Evolutionary conservation across 2,113 vertebrate genomes (phyloP), one percentile per base, ranked within the genome.

Genomic region (Rana temporaria): DNA sequence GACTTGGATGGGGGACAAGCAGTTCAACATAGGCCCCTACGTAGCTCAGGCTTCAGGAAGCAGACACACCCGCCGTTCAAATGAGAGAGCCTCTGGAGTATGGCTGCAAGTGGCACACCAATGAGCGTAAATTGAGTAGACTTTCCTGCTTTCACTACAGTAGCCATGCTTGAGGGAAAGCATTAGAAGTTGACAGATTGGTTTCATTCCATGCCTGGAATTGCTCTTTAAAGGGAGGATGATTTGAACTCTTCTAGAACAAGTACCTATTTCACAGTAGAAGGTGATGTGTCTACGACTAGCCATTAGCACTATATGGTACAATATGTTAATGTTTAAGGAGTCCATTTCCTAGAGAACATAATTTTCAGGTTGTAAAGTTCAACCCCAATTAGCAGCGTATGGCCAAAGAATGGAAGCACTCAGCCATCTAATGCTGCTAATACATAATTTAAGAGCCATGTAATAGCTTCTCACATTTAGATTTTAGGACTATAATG

Each of bases 401-500:
- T 60, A 76, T 83, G 75, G 81, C 52, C 20, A 68, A 76, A 60
- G 81, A 76, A 67, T 83, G 72, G 81, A 62, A 66, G 81, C 81
- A 82, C 70, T 83, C 72, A 76, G 72, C 81, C 71, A 68, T 83
- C 72, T 76, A 83, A 75, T 75, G 81, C 81, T 83, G 73, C 81
- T 83, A 76, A 83, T 83, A 60, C 72, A 83, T 83, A 83, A 83
- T 76, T 76, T 76, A 83, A 67, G 53, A 76, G 53, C 32, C 81
- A 76, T 83, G 64, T 83, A 83, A 83, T 83, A 76, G 81, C 81
- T 67, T 76, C 60, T 76, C 72, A 83, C 81, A 83, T 83, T 83
- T 83, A 83, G 19, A 71, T 67, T 82, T 81, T 66, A 82, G 80
- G 65, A 75, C 64, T 53, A 76, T 68, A 76, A 83, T 83, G 81